Evolutionary conservation across 2,888 invertebrate genomes (phyloP).

Genomic region (Conomelus anceps): DNA sequence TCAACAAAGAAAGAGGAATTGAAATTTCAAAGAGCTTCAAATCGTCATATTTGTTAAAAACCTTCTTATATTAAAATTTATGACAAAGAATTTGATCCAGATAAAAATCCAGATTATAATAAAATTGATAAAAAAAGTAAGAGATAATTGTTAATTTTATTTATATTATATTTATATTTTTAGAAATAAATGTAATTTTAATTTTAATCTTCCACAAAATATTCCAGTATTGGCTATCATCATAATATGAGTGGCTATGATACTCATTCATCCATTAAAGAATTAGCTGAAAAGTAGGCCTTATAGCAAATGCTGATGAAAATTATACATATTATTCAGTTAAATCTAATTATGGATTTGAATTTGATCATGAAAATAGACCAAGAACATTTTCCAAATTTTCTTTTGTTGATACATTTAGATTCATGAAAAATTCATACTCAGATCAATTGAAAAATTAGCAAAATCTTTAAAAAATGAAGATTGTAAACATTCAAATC

Average conservation of each 20-base stretch:
- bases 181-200: not conserved
- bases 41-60: no score
- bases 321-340: not conserved
- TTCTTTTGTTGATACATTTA: not conserved
- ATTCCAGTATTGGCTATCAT: no score
- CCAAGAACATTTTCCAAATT: not conserved
- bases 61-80: no score
- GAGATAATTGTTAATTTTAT: not conserved
- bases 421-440: no score
- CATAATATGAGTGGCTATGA: not conserved
- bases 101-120: no score
- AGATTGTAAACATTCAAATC: not conserved
- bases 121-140: not conserved
- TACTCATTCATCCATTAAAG: not conserved
- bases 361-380: no score
- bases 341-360: not conserved
- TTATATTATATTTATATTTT: not conserved
- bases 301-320: not conserved
- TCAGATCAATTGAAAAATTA: not conserved
- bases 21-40: no score
- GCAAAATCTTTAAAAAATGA: not conserved
- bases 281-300: not conserved
- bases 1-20: no score
- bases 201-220: not conserved
- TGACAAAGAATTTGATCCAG: no score